phyloP scores from a whole-genome alignment of 2,888 invertebrate genomes.

The Maniola hyperantus region DNA sequence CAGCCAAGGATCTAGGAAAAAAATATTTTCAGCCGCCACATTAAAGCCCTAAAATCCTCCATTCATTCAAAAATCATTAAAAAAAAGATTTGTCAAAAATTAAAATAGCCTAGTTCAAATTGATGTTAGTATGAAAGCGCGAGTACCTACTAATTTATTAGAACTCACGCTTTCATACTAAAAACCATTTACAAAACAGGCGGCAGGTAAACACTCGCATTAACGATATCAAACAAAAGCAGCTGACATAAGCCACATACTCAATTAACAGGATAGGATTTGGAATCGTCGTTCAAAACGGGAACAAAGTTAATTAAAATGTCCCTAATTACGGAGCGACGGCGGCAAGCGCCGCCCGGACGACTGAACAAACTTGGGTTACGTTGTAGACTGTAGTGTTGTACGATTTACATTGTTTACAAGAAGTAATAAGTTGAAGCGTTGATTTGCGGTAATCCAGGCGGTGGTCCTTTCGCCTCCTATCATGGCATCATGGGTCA shows the following conservation, averaged over 20 bases:
- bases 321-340: conserved; percentile 47
- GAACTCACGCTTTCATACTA: background rate
- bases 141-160: background rate
- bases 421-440: too few species aligned
- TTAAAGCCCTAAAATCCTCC: too few species aligned
- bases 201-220: background rate
- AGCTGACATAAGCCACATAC: conserved; percentile 56
- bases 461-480: too few species aligned
- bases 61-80: too few species aligned
- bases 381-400: conserved; percentile 32
- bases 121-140: too few species aligned
- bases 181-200: conserved; percentile 2
- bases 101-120: too few species aligned
- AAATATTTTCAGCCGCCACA: too few species aligned
- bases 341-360: conserved; percentile 35
- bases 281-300: conserved; percentile 67
- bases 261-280: conserved; percentile 72
- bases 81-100: too few species aligned
- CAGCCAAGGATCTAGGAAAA: too few species aligned
- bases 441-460: too few species aligned
- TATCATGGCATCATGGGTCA: too few species aligned
- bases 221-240: conserved; percentile 58
- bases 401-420: background rate
- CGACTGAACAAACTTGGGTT: conserved; percentile 44
- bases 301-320: conserved; percentile 70